A percentile compares a stretch with the other conserved stretches of the same genome.
These are phyloP conservation scores for Panorpa germanica DNA, from an alignment of 2,888 invertebrate genomes.

Conservation along the genomic window DNA sequence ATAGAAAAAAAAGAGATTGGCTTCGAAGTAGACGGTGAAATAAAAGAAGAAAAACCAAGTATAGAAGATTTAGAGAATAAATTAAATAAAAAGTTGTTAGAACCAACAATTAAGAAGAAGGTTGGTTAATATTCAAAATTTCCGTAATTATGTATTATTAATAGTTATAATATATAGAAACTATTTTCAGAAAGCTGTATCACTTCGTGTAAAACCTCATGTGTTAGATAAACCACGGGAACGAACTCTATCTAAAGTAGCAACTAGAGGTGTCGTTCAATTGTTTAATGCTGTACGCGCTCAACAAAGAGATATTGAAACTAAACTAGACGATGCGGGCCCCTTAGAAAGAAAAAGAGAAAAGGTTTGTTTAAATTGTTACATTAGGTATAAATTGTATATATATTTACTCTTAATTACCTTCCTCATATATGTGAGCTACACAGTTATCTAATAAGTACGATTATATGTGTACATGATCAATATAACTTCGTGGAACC, in stretches of 20 bases:
- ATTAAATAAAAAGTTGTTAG: conserved; percentile 8
- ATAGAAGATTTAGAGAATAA: conserved; percentile 15
- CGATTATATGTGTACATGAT: no score
- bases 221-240: conserved; percentile 60
- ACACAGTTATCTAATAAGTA: no score
- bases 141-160: no score
- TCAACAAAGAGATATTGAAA: conserved; percentile 61
- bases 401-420: background rate
- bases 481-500: no score
- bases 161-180: no score
- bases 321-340: conserved; percentile 50
- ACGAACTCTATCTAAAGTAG: conserved; percentile 57
- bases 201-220: conserved; percentile 55
- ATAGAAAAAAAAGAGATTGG: conserved; percentile 26
- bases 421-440: background rate
- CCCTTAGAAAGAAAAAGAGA: conserved; percentile 60
- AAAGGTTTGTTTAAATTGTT: conserved; percentile 27
- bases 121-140: background rate
- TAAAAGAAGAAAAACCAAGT: conserved; percentile 26
- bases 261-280: conserved; percentile 84
- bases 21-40: conserved; percentile 49
- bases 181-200: conserved; percentile 37
- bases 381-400: background rate
- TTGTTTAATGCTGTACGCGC: conserved; percentile 77
- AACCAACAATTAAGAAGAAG: conserved; percentile 6